These are phyloP conservation scores for Macrostomum cliftonense DNA, from an alignment of 2,888 invertebrate species.

Conservation along the genomic window DNA sequence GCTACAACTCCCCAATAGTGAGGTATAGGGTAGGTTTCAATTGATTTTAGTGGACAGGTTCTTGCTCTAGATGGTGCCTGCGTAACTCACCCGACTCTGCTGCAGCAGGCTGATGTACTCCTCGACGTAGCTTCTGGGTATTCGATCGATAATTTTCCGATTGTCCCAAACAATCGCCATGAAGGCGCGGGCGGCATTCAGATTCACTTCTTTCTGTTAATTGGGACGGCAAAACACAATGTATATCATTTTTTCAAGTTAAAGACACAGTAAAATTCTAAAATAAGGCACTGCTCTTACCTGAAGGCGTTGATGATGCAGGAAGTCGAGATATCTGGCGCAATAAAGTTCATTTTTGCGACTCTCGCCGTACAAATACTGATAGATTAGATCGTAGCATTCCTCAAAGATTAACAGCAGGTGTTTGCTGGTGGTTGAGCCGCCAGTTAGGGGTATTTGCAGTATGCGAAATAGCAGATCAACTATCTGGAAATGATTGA, in stretches of 20 bases:
- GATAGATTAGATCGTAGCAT: constrained; percentile 27
- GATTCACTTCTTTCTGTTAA: constrained; percentile 30
- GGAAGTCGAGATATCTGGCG: constrained; percentile 29
- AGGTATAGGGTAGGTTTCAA: no score
- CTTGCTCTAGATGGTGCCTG: no score
- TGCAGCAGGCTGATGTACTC: constrained; percentile 26
- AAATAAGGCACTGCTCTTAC: no score
- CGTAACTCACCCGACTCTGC: constrained; percentile 26
- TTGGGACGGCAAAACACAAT: no score
- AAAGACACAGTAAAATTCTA: no score
- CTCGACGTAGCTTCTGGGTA: constrained; percentile 27
- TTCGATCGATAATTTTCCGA: constrained; percentile 32
- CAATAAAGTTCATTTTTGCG: constrained; percentile 35
- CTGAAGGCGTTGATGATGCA: constrained; percentile 15
- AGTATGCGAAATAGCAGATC: constrained; percentile 27
- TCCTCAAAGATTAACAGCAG: constrained; percentile 25
- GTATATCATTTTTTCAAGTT: no score
- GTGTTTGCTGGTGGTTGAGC: constrained; percentile 22
- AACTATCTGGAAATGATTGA: no score
- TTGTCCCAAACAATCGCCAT: constrained; percentile 34
- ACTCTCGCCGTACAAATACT: constrained; percentile 31
- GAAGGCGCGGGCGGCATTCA: constrained; percentile 33
- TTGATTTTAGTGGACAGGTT: no score
- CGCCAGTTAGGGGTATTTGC: constrained; percentile 23
- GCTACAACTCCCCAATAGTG: no score